A percentile compares a stretch with the other conserved stretches of the same genome.
Evolutionary conservation across 2,113 vertebrate species (phyloP).

Genomic region (Mustelus asterias): DNA sequence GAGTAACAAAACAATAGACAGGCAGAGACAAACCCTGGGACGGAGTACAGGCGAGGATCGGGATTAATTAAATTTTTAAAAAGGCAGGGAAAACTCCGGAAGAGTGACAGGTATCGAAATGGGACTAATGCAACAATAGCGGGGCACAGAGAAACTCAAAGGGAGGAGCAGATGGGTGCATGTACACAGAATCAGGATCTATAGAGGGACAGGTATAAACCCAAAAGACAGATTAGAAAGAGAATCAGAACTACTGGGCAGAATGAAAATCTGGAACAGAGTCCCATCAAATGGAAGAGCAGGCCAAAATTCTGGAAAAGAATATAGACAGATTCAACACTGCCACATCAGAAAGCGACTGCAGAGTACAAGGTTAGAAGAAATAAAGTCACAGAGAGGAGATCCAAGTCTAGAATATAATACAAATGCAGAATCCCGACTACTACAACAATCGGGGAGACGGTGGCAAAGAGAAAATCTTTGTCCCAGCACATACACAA

Average conservation of each 20-base stretch:
- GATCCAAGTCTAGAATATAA: neutral
- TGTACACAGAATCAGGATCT: neutral
- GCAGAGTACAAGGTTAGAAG: neutral
- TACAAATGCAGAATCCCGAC: neutral
- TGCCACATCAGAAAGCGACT: neutral
- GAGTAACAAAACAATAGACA: neutral
- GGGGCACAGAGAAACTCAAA: neutral
- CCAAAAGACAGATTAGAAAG: neutral
- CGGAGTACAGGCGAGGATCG: neutral
- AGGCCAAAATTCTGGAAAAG: neutral
- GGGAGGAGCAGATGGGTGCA: neutral
- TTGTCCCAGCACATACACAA: neutral
- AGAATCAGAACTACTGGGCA: neutral
- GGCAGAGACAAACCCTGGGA: neutral
- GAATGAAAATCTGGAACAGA: slow-evolving; percentile 20
- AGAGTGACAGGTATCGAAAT: neutral
- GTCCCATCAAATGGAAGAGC: neutral
- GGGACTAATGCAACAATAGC: neutral
- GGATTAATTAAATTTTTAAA: neutral
- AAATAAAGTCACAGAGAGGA: neutral
- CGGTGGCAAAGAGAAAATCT: neutral
- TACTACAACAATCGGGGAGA: neutral
- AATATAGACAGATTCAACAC: neutral
- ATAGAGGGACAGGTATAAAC: neutral
- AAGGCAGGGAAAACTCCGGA: neutral